Conservation (phyloP, 2,888 invertebrate species). For the Mallateleia sp. region DNA sequence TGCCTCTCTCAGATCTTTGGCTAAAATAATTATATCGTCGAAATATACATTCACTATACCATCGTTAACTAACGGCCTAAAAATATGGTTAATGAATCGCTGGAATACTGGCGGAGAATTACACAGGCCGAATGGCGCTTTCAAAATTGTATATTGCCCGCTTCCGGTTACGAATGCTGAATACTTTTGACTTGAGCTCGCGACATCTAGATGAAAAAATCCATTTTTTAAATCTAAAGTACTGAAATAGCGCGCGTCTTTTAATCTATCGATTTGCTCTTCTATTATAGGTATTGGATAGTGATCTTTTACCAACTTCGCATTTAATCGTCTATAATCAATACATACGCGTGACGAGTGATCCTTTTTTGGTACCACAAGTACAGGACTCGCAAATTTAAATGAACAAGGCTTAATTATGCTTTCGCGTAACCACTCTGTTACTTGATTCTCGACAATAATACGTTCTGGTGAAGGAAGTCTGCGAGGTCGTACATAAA, state of each 20-base stretch:
- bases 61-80: constrained; percentile 13
- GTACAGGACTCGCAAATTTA: neutral
- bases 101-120: constrained; percentile 51
- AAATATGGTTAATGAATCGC: constrained; percentile 37
- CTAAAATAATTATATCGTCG: constrained; percentile 38
- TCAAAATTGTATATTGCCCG: constrained; percentile 59
- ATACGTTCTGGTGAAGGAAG: neutral
- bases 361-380: neutral
- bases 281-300: constrained; percentile 76
- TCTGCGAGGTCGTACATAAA: constrained; percentile 18
- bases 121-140: constrained; percentile 52
- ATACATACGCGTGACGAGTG: constrained; percentile 81
- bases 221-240: constrained; percentile 63
- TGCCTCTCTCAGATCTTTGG: constrained; percentile 12
- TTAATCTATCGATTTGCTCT: constrained; percentile 39
- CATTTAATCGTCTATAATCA: constrained; percentile 87
- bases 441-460: neutral
- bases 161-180: constrained; percentile 44
- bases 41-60: constrained; percentile 29
- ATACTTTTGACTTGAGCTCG: constrained; percentile 43
- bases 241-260: constrained; percentile 20
- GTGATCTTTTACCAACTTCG: constrained; percentile 79
- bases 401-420: neutral
- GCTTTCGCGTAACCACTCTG: neutral
- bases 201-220: constrained; percentile 59